A percentile compares a stretch with the other conserved stretches of the same genome.
These are phyloP conservation scores for Onychomys torridus DNA, from an alignment of 2,797 vertebrate species.

Conservation along the genomic window DNA sequence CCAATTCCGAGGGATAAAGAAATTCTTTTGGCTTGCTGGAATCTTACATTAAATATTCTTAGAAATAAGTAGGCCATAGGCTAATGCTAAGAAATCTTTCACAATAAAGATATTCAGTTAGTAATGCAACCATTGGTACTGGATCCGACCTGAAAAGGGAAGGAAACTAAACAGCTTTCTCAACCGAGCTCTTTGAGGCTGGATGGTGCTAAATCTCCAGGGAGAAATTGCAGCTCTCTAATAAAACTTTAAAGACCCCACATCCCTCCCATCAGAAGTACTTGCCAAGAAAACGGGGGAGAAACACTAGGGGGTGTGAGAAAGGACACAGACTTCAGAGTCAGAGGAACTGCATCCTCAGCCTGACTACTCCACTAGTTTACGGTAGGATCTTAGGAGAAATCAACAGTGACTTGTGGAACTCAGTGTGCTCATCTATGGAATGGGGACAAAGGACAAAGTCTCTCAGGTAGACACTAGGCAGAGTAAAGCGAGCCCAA, in stretches of 20 bases:
- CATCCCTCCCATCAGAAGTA: not conserved
- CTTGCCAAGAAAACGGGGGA: conserved; percentile 8
- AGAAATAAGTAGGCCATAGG: conserved; percentile 69
- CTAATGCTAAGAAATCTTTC: conserved; percentile 59
- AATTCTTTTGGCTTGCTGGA: conserved; percentile 42
- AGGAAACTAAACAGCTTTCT: conserved; percentile 45
- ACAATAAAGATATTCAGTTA: conserved; percentile 67
- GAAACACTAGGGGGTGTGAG: not conserved
- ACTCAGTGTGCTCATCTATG: not conserved
- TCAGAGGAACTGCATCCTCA: not conserved
- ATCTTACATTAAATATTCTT: conserved; percentile 62
- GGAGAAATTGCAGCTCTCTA: conserved; percentile 45
- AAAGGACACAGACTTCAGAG: not conserved
- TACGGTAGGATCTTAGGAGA: not conserved
- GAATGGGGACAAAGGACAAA: not conserved
- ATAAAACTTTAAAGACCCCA: conserved; percentile 46
- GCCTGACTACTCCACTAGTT: not conserved
- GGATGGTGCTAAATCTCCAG: conserved; percentile 6
- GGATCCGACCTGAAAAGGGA: conserved; percentile 65
- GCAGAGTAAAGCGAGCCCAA: not conserved
- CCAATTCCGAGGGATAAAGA: conserved; percentile 7
- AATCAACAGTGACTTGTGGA: not conserved
- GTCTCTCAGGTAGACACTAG: accelerated
- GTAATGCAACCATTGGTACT: conserved; percentile 25
- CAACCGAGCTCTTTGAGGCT: conserved; percentile 34